phyloP scores from a whole-genome alignment of 1,140 invertebrate genomes.

The Drosophila nigromelanica region DNA sequence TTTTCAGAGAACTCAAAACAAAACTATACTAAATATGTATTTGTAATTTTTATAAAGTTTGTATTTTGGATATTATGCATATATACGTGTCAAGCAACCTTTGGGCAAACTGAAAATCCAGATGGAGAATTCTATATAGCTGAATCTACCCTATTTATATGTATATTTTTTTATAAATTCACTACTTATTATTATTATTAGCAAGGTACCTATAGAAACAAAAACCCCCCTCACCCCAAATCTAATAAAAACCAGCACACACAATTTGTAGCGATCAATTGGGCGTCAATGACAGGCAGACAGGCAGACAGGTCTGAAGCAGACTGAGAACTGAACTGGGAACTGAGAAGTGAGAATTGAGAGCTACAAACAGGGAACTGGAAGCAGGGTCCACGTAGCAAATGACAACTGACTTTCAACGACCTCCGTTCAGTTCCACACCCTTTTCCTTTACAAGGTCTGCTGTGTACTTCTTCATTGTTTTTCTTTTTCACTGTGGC shows the following conservation, averaged over 20 bases:
- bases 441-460: not conserved
- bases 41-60: too few species aligned
- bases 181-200: too few species aligned
- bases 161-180: too few species aligned
- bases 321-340: not conserved
- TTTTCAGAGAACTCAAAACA: too few species aligned
- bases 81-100: too few species aligned
- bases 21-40: too few species aligned
- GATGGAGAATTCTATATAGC: too few species aligned
- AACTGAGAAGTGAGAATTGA: not conserved
- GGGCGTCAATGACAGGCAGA: conserved; percentile 33
- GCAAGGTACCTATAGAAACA: too few species aligned
- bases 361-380: not conserved
- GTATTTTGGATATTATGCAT: too few species aligned
- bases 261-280: conserved; percentile 61
- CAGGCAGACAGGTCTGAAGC: not conserved
- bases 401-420: conserved; percentile 26
- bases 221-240: conserved; percentile 28
- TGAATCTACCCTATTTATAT: too few species aligned
- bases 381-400: not conserved
- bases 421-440: not conserved
- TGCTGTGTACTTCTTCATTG: conserved; percentile 5
- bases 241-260: conserved; percentile 60
- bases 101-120: too few species aligned
- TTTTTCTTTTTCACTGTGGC: conserved; percentile 2